Percentiles rank a stretch among this genome's conserved stretches.
phyloP scores from a whole-genome alignment of 2,888 invertebrate genomes.

The Zele albiditarsus region DNA sequence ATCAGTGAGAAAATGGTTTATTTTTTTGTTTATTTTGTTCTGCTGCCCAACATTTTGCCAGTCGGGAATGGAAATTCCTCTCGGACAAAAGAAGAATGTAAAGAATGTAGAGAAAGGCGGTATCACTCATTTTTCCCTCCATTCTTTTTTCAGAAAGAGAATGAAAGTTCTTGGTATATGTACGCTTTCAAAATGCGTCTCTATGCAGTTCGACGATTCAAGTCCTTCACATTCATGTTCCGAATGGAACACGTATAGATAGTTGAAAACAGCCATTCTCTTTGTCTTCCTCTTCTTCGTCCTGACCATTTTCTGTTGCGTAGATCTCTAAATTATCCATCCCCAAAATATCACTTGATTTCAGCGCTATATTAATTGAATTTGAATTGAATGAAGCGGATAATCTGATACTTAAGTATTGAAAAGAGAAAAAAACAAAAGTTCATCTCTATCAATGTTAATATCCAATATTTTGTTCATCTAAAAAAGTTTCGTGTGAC shows the following conservation, averaged over 20 bases:
- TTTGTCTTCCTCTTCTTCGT: too few species aligned
- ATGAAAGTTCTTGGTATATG: neutral
- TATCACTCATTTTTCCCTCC: neutral
- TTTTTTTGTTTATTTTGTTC: neutral
- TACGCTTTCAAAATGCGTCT: neutral
- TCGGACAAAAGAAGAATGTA: neutral
- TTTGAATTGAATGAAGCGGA: too few species aligned
- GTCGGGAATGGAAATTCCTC: neutral
- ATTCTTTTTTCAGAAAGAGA: neutral
- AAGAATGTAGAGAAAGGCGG: neutral
- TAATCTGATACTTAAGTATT: too few species aligned
- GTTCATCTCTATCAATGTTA: too few species aligned
- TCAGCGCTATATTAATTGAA: too few species aligned
- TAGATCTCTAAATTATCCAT: too few species aligned
- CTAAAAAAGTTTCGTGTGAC: too few species aligned
- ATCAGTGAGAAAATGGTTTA: neutral
- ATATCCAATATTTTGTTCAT: too few species aligned
- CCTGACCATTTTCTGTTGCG: too few species aligned
- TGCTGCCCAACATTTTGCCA: neutral
- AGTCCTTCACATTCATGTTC: neutral
- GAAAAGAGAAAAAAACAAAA: too few species aligned
- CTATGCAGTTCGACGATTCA: neutral
- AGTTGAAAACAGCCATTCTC: too few species aligned
- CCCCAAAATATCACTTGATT: too few species aligned
- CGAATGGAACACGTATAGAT: neutral